Base-by-base conservation (phyloP, 2,797 vertebrate species). In the Sebastes umbrosus region DNA sequence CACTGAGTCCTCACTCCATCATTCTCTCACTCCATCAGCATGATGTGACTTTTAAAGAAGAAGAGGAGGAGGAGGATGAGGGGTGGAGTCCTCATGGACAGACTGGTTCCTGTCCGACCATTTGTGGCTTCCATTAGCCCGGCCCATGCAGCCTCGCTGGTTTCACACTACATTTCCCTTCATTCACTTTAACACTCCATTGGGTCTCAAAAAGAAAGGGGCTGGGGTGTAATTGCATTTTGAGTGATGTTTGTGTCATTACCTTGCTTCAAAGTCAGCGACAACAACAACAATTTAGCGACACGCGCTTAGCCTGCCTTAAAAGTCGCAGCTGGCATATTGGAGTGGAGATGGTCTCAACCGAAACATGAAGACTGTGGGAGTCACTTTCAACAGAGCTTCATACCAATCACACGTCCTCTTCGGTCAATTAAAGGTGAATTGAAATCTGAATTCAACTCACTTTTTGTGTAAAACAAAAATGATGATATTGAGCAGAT, bases 231-330 rank as follows among this genome's bases (percentile, higher is more conserved):
- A 94, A 97, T 96, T 96, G 96, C 95, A 95, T 96, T 96, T 95
- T 95, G 95, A 97, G 92, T 93, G 94, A 97, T 96, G 96, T 94
- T 95, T 95, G 91, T 96, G 95, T 96, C 93, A 92, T 96, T 95
- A 93, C 93, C 90, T 93, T 93, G 93, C 90, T 93, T 96, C 95
- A 95, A 91, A 95, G 94, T 94, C 94, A 91, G 94, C 86, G 85
- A 86, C 87, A 88, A 87, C 88, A 94, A 90, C 85, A 90, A 84
- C 82, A 87, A 68, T 82, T 90, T 86, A 86, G 86, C 77, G 74
- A 73, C 67, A 72, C 58, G 39, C 63, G 50, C 86, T 89, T 80
- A 75, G 83, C 62, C 73, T 88, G 70, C 75, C 81, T 80, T 78
- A 65, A 86, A 82, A 86, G 76, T 79, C 70, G 31, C 83, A 86